Conservation (phyloP, 2,797 vertebrate species). For the Hemitrygon akajei region DNA sequence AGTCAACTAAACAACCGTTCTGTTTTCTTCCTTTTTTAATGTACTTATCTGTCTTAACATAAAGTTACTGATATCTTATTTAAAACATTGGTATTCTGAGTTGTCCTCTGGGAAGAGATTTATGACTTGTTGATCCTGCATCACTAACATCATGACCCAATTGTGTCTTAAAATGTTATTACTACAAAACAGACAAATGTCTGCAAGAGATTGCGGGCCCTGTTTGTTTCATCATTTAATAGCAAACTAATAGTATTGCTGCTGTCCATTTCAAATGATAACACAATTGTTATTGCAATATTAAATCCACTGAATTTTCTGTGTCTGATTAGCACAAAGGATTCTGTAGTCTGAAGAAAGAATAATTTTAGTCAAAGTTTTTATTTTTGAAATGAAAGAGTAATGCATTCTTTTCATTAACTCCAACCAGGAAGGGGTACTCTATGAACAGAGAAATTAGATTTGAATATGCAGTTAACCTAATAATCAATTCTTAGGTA, state of each 20-base stretch:
- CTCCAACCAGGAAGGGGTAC: not conserved
- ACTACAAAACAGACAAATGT: not conserved
- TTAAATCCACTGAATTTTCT: not conserved
- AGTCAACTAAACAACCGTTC: not conserved
- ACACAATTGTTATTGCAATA: constrained; percentile 21
- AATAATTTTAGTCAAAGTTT: too few species aligned
- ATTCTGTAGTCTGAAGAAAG: not conserved
- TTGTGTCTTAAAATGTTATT: not conserved
- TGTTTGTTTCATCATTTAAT: constrained; percentile 13
- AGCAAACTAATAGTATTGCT: constrained; percentile 1
- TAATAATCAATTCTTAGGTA: not conserved
- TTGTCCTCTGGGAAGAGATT: constrained; percentile 4
- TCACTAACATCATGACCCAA: not conserved
- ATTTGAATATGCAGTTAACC: not conserved
- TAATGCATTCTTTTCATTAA: not conserved
- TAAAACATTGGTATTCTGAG: not conserved
- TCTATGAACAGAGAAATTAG: not conserved
- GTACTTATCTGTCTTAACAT: not conserved
- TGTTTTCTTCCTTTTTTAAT: not conserved
- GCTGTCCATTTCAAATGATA: not conserved
- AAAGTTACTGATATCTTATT: not conserved
- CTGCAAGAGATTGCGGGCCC: not conserved
- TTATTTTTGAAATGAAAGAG: not conserved
- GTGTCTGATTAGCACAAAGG: not conserved
- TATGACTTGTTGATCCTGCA: not conserved